A percentile compares a stretch with the other conserved stretches of the same genome.
Conservation (phyloP, 2,797 vertebrate species). For the Chaunax sp. region DNA sequence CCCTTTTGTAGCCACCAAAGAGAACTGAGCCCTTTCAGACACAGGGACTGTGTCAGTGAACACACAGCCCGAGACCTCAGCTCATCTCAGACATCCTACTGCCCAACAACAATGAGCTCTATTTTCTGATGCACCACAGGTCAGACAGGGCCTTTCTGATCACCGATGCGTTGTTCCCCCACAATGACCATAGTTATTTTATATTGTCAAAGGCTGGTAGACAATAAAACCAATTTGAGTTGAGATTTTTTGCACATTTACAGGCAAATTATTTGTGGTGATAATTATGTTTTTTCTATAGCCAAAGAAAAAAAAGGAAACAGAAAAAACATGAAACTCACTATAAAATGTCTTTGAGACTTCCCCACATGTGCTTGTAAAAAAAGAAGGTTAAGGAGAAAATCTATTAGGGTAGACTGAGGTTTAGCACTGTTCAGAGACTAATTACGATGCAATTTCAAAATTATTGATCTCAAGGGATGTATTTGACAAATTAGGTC, state of each 20-base stretch:
- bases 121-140: conserved; percentile 74
- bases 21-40: conserved; percentile 77
- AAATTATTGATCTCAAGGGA: conserved; percentile 71
- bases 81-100: conserved; percentile 83
- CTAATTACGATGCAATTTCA: conserved; percentile 70
- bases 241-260: conserved; percentile 8
- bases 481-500: conserved; percentile 67
- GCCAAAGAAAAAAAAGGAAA: background rate
- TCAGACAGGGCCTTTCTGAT: conserved; percentile 69
- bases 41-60: conserved; percentile 66
- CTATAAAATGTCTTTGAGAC: conserved; percentile 4
- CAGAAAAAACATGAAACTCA: conserved; percentile 16
- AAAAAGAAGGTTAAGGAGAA: conserved; percentile 32
- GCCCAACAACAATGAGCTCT: conserved; percentile 79
- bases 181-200: conserved; percentile 43
- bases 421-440: conserved; percentile 64
- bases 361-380: conserved; percentile 17
- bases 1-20: conserved; percentile 75
- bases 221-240: conserved; percentile 3
- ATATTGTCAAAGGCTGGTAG: conserved; percentile 19
- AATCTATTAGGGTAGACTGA: conserved; percentile 52
- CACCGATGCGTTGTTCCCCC: conserved; percentile 65
- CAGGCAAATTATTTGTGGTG: conserved; percentile 5
- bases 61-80: conserved; percentile 72
- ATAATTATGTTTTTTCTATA: background rate